Conservation (phyloP, 1,140 invertebrate genomes). For the Drosophila yakuba region DNA sequence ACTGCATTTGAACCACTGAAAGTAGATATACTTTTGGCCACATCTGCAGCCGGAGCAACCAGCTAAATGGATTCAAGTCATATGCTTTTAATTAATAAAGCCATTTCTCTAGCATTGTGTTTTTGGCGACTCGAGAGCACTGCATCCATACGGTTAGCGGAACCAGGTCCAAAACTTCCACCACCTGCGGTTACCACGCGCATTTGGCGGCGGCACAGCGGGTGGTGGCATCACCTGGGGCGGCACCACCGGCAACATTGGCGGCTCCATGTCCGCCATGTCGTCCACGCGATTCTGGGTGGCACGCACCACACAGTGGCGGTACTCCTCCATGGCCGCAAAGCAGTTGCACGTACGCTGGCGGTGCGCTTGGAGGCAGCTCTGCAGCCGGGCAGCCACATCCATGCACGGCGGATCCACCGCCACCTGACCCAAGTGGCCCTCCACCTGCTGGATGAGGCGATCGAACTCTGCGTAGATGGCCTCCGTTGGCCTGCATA, state of each 20-base stretch:
- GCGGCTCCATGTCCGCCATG: slow-evolving; percentile 2
- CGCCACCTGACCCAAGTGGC: slow-evolving; percentile 15
- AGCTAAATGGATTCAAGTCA: slow-evolving; percentile 13
- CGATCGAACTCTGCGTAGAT: slow-evolving; percentile 61
- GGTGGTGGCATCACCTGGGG: slow-evolving; percentile 8
- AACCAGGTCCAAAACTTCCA: slow-evolving; percentile 61
- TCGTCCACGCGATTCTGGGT: slow-evolving; percentile 50
- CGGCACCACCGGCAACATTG: slow-evolving; percentile 17
- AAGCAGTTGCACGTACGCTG: slow-evolving; percentile 50
- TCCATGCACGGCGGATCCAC: slow-evolving; percentile 37
- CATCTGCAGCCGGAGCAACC: neutral
- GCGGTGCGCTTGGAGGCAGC: slow-evolving; percentile 40
- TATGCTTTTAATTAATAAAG: slow-evolving; percentile 37
- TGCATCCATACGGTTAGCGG: slow-evolving; percentile 11
- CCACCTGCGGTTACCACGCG: slow-evolving; percentile 30
- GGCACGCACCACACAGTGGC: slow-evolving; percentile 36
- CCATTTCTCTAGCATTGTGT: slow-evolving; percentile 15
- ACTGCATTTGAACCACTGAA: neutral
- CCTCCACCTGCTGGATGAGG: slow-evolving; percentile 20
- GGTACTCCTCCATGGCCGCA: slow-evolving; percentile 54
- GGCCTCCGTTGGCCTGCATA: slow-evolving; percentile 31
- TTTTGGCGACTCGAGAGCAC: neutral
- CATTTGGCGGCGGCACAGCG: neutral
- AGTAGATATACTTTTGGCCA: neutral
- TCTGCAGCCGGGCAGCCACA: slow-evolving; percentile 23